phyloP scores from a whole-genome alignment of 2,797 vertebrate genomes.

The Diplodus puntazzo region DNA sequence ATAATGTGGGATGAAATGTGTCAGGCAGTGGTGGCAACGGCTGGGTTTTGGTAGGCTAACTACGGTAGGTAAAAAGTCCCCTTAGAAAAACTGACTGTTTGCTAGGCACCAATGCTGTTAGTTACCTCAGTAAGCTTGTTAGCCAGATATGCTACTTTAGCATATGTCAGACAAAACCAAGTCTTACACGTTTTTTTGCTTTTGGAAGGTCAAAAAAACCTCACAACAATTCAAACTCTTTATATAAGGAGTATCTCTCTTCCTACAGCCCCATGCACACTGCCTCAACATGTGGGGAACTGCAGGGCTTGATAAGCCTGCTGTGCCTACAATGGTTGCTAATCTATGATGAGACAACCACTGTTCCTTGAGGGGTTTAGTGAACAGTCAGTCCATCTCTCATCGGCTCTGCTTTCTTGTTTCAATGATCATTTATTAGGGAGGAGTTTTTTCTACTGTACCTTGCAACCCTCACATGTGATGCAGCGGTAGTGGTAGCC shows the following conservation, averaged over 20 bases:
- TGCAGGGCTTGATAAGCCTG: background rate
- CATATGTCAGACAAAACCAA: background rate
- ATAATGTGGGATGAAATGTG: no score
- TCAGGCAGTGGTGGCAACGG: no score
- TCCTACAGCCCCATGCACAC: background rate
- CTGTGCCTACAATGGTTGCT: background rate
- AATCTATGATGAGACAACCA: background rate
- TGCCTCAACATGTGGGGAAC: background rate
- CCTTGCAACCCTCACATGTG: conserved; percentile 99
- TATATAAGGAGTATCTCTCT: background rate
- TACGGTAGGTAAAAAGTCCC: no score
- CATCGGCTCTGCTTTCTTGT: background rate
- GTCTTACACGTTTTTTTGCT: background rate
- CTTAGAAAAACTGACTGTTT: no score
- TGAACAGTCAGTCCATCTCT: background rate
- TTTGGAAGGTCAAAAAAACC: background rate
- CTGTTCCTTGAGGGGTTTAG: background rate
- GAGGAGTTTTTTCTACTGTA: conserved; percentile 53
- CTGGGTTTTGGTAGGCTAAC: no score
- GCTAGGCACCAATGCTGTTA: no score
- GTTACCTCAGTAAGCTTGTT: no score
- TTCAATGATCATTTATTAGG: background rate
- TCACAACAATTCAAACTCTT: background rate
- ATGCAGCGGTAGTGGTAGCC: conserved; percentile 99
- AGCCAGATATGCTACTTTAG: background rate